Evolutionary conservation across 2,797 vertebrate genomes (phyloP).

Genomic region (Cryptoprocta ferox): DNA sequence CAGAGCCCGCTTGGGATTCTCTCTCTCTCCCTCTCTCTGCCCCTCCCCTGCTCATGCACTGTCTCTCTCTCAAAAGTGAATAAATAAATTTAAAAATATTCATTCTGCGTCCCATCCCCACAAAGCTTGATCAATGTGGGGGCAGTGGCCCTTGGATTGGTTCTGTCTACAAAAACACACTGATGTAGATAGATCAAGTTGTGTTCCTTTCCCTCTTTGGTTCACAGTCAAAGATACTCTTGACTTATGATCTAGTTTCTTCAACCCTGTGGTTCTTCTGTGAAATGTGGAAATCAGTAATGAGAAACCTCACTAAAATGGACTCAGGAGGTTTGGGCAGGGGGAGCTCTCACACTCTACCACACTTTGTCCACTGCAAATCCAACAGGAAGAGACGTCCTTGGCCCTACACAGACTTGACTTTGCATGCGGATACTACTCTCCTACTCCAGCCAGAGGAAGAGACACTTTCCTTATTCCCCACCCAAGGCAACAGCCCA

Average conservation of each 20-base stretch:
- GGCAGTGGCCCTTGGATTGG: neutral
- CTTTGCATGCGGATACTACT: neutral
- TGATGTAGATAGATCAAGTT: neutral
- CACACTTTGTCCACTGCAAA: neutral
- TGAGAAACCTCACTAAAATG: neutral
- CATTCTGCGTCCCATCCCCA: neutral
- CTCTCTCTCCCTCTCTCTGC: too few species aligned
- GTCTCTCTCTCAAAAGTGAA: too few species aligned
- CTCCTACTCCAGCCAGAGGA: neutral
- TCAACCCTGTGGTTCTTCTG: neutral
- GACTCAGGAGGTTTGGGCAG: neutral
- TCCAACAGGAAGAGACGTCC: neutral
- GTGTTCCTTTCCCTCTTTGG: neutral
- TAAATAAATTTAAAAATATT: neutral
- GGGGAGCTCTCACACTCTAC: neutral
- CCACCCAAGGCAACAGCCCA: neutral
- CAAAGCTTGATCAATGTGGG: neutral
- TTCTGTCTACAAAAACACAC: neutral
- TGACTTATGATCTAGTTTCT: neutral
- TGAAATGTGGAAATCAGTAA: neutral
- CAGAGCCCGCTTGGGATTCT: too few species aligned
- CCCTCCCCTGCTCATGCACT: too few species aligned
- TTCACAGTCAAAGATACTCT: neutral
- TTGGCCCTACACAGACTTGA: neutral
- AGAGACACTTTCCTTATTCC: neutral